These are phyloP conservation scores for Tetranychus truncatus DNA, from an alignment of 2,888 invertebrate genomes.

Conservation along the genomic window DNA sequence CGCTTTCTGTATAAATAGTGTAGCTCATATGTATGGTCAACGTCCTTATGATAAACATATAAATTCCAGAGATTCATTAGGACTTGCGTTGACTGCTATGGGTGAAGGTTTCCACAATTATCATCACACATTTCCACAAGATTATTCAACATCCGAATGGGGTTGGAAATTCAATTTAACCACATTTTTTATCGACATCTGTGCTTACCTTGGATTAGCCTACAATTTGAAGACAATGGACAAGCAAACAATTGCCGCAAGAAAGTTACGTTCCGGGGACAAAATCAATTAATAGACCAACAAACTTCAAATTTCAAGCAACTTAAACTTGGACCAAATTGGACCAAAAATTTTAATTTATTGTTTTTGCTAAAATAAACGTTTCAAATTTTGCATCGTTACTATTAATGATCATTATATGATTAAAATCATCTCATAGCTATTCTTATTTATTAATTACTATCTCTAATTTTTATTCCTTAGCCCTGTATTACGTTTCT, in stretches of 20 bases:
- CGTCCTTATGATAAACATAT: conserved; percentile 46
- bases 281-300: not conserved
- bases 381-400: no score
- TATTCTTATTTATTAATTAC: no score
- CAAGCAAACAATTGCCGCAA: conserved; percentile 19
- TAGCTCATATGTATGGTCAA: conserved; percentile 79
- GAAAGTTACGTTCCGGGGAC: conserved; percentile 34
- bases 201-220: conserved; percentile 32
- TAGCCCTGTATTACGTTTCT: no score
- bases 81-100: conserved; percentile 22
- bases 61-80: conserved; percentile 31
- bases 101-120: conserved; percentile 35
- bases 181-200: conserved; percentile 33
- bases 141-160: conserved; percentile 34
- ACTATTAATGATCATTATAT: no score
- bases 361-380: no score
- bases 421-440: no score
- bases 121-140: conserved; percentile 35
- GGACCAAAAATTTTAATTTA: no score
- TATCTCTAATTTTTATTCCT: no score
- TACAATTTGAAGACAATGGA: conserved; percentile 31
- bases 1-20: conserved; percentile 85
- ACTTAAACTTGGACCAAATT: no score
- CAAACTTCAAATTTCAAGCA: not conserved
- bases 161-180: conserved; percentile 33